phyloP scores from a whole-genome alignment of 2,113 vertebrate species.

The Acanthisitta chloris region DNA sequence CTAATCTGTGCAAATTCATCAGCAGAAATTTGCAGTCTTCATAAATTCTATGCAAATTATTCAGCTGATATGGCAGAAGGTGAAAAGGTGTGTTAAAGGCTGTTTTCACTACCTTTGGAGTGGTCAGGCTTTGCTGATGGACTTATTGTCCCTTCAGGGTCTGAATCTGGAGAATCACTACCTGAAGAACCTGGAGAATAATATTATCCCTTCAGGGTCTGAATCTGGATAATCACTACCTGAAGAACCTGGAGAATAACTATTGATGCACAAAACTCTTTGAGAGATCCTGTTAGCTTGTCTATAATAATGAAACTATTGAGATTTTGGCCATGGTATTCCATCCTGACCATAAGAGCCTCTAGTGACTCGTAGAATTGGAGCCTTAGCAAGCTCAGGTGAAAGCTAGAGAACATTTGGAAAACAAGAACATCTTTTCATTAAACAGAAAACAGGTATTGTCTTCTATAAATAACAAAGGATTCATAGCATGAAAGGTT shows the following conservation, averaged over 20 bases:
- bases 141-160: accelerated
- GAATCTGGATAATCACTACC: not conserved
- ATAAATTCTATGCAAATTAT: not conserved
- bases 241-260: not conserved
- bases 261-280: not conserved
- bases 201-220: not conserved
- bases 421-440: not conserved
- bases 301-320: not conserved
- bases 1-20: not conserved
- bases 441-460: not conserved
- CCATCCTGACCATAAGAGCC: not conserved
- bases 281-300: not conserved
- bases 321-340: not conserved
- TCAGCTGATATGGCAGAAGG: not conserved
- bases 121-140: not conserved
- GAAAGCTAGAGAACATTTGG: not conserved
- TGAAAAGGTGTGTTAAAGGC: not conserved
- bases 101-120: not conserved
- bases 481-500: not conserved
- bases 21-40: not conserved
- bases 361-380: not conserved
- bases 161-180: not conserved
- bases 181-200: not conserved
- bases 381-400: not conserved
- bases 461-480: not conserved